Base-by-base conservation (phyloP, 2,113 vertebrate species). In the Odontophorus gujanensis region DNA sequence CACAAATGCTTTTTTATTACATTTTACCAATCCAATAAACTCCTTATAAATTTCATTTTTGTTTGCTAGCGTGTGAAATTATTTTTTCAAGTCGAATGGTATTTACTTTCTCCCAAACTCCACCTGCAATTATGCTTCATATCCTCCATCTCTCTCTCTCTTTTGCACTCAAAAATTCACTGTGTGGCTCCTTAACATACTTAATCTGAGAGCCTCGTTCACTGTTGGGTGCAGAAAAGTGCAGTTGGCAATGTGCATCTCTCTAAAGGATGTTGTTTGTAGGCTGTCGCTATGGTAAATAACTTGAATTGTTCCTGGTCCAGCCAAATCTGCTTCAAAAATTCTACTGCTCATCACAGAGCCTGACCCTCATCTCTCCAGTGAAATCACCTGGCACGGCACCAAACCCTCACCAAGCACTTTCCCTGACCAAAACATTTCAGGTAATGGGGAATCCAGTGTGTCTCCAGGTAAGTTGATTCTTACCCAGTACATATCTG, bases 1-100 rank as follows among this genome's bases (percentile, higher is more conserved):
- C 95, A 94, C 96, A 97, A 96, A 94, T 97, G 95, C 96, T 96
- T 96, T 96, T 97, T 96, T 96, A 97, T 94, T 97, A 94, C 93
- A 94, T 97, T 94, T 94, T 95, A 96, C 95, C 96, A 96, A 96
- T 92, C 92, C 89, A 97, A 97, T 97, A 97, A 97, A 97, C 87
- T 97, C 93, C 78, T 91, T 93, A 96, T 93, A 96, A 94, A 92
- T 92, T 97, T 96, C 92, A 90, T 84, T 93, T 95, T 94, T 81
- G 91, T 95, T 94, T 97, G 92, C 79, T 93, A 91, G 59, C 0
- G 71, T 97, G 97, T 97, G 88, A 95, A 97, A 86, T 97, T 97
- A 91, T 95, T 97, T 95, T 91, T 92, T 91, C 69, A 82, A 96
- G 92, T 89, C 7, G 25, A 91, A 93, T 94, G 95, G 89, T 97